A percentile compares a stretch with the other conserved stretches of the same genome.
Evolutionary conservation across 1,140 invertebrate species (phyloP).

Genomic region (Ceratitis capitata): DNA sequence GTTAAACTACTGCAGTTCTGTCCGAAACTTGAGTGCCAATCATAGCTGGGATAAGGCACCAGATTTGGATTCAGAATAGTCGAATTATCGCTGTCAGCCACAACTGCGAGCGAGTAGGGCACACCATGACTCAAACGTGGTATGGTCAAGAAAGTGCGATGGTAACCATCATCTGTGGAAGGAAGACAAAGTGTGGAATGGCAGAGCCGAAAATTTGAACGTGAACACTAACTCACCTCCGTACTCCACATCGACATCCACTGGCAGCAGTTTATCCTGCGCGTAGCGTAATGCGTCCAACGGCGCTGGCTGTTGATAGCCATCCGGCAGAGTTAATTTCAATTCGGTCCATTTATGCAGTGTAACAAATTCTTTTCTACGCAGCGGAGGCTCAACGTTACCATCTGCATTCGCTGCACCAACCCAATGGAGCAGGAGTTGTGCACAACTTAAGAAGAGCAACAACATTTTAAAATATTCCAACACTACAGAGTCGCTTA

Average conservation of each 20-base stretch:
- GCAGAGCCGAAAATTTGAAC: not conserved
- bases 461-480: not conserved
- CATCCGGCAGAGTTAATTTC: slow-evolving; percentile 70
- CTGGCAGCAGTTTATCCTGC: slow-evolving; percentile 70
- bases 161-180: slow-evolving; percentile 53
- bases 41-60: slow-evolving; percentile 68
- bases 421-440: not conserved
- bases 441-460: not conserved
- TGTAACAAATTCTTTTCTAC: slow-evolving; percentile 52
- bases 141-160: slow-evolving; percentile 74
- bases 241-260: slow-evolving; percentile 77
- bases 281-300: slow-evolving; percentile 68
- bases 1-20: slow-evolving; percentile 67
- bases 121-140: slow-evolving; percentile 78
- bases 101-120: slow-evolving; percentile 73
- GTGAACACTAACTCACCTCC: slow-evolving; percentile 55
- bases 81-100: slow-evolving; percentile 59
- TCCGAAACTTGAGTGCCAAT: slow-evolving; percentile 67
- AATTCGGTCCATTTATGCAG: slow-evolving; percentile 70
- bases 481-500: not conserved
- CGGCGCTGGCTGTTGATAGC: slow-evolving; percentile 65
- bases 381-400: not conserved
- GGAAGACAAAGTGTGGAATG: not conserved
- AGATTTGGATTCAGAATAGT: slow-evolving; percentile 58
- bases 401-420: not conserved